phyloP scores from a whole-genome alignment of 2,113 vertebrate species.

The Oreotrochilus melanogaster region DNA sequence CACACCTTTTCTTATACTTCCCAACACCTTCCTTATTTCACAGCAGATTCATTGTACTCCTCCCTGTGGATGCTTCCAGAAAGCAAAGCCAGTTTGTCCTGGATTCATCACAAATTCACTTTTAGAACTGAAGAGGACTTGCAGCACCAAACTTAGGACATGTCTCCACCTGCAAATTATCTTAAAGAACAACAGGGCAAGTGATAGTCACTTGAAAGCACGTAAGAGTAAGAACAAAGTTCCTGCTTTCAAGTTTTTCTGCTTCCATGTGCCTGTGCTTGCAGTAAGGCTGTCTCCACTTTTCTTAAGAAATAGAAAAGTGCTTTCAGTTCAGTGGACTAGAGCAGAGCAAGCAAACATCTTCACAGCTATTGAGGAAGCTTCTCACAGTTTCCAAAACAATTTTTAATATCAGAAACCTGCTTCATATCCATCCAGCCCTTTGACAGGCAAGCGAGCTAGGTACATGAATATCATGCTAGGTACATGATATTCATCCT shows the following conservation, averaged over 20 bases:
- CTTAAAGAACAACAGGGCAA: not conserved
- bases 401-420: not conserved
- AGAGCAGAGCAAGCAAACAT: not conserved
- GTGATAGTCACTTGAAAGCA: not conserved
- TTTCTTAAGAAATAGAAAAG: not conserved
- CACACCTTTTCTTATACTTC: not conserved
- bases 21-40: not conserved
- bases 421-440: not conserved
- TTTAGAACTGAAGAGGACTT: not conserved
- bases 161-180: not conserved
- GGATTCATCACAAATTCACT: not conserved
- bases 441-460: not conserved
- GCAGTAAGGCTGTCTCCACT: not conserved
- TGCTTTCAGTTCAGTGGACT: not conserved
- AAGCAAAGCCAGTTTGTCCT: not conserved
- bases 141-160: not conserved
- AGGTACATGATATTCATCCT: not conserved
- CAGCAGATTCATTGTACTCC: not conserved
- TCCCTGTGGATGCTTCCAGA: not conserved
- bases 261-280: not conserved
- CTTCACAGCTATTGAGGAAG: not conserved
- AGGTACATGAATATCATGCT: too few species aligned
- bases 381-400: not conserved
- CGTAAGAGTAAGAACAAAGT: not conserved
- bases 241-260: not conserved